A percentile compares a stretch with the other conserved stretches of the same genome.
Evolutionary conservation across 2,113 vertebrate genomes (phyloP).

Genomic region (Peromyscus maniculatus): DNA sequence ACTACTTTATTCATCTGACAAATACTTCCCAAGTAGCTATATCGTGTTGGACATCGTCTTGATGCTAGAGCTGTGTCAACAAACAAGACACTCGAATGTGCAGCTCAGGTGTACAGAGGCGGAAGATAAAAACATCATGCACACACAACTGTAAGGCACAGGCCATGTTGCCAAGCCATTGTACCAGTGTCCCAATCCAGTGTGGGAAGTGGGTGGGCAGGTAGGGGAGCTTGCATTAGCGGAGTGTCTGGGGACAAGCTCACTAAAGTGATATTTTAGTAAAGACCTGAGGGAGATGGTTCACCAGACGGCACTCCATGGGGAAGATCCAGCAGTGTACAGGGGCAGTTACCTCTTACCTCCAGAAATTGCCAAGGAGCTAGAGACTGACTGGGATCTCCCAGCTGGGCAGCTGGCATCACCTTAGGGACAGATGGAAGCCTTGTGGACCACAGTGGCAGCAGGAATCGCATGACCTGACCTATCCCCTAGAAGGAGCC

Average conservation of each 20-base stretch:
- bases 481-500: neutral
- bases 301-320: rapidly evolving
- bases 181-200: neutral
- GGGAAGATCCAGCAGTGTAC: neutral
- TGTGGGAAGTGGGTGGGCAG: rapidly evolving
- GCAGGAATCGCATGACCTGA: neutral
- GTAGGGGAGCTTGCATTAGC: rapidly evolving
- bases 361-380: neutral
- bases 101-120: neutral
- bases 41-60: neutral
- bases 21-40: neutral
- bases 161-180: rapidly evolving
- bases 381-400: neutral
- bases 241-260: rapidly evolving
- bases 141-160: rapidly evolving
- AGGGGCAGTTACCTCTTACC: neutral
- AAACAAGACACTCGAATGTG: neutral
- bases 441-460: neutral
- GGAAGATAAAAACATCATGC: neutral
- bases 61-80: neutral
- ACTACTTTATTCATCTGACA: neutral
- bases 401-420: neutral
- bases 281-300: neutral
- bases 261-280: neutral
- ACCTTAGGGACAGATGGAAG: neutral